Conservation (phyloP, 2,797 vertebrate genomes). For the Sebastes trivittatus region DNA sequence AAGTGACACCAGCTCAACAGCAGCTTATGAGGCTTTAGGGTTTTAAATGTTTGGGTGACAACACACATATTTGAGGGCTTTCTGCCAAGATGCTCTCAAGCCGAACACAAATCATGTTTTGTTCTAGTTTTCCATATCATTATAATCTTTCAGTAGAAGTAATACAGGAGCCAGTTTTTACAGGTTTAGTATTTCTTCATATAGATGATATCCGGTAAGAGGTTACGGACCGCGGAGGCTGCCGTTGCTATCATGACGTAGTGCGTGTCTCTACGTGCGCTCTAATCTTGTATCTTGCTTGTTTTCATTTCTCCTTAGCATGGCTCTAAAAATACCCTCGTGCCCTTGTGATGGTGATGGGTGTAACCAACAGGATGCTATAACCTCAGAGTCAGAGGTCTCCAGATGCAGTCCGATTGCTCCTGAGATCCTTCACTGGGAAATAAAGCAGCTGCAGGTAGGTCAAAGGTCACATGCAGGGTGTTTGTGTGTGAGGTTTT, state of each 20-base stretch:
- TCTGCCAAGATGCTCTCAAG: slow-evolving; percentile 10
- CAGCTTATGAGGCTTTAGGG: not conserved
- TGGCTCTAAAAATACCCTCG: slow-evolving; percentile 76
- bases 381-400: slow-evolving; percentile 52
- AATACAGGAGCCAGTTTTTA: not conserved
- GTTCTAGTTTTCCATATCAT: not conserved
- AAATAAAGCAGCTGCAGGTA: slow-evolving; percentile 41
- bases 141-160: not conserved
- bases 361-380: slow-evolving; percentile 80
- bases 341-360: slow-evolving; percentile 74
- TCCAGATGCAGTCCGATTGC: slow-evolving; percentile 54
- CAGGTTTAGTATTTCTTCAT: not conserved
- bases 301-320: slow-evolving; percentile 58
- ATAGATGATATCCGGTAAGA: not conserved
- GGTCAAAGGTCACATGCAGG: slow-evolving; percentile 15
- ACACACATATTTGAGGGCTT: not conserved
- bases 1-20: not conserved
- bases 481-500: not conserved
- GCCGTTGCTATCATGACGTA: not conserved
- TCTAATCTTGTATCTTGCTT: slow-evolving; percentile 30
- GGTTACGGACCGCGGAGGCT: not conserved
- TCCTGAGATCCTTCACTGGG: slow-evolving; percentile 7
- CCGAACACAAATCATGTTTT: slow-evolving; percentile 13
- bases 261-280: slow-evolving; percentile 10
- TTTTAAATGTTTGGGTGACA: not conserved